Evolutionary conservation across 2,113 vertebrate species (phyloP).

Genomic region (Dascyllus trimaculatus): DNA sequence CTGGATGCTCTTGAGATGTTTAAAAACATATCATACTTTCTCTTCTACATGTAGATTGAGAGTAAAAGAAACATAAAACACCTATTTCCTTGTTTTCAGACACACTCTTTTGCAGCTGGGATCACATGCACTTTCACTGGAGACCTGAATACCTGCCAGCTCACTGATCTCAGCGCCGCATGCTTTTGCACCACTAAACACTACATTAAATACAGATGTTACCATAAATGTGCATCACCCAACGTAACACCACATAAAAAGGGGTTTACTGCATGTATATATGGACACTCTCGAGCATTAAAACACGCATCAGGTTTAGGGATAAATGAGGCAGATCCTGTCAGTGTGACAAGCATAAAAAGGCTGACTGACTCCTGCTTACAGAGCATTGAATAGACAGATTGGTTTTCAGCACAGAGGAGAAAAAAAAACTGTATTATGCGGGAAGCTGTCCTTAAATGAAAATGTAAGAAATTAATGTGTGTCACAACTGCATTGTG

Average conservation of each 20-base stretch:
- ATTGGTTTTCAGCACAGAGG: conserved; percentile 29
- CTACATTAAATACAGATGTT: conserved; percentile 23
- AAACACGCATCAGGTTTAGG: conserved; percentile 1
- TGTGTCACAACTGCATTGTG: conserved; percentile 72
- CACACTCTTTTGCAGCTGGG: conserved; percentile 35
- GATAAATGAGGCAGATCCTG: conserved; percentile 31
- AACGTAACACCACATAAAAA: neutral
- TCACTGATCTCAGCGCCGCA: conserved; percentile 42
- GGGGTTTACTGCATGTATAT: neutral
- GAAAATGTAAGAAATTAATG: conserved; percentile 62
- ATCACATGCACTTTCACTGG: conserved; percentile 28
- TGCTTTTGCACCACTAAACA: conserved; percentile 34
- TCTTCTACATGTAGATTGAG: conserved; percentile 41
- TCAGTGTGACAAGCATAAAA: conserved; percentile 44
- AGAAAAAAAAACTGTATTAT: conserved; percentile 33
- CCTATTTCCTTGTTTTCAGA: conserved; percentile 38
- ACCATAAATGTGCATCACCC: neutral
- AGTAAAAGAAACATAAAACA: conserved; percentile 18
- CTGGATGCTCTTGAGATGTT: conserved; percentile 26
- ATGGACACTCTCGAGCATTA: neutral
- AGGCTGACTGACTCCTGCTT: conserved; percentile 48
- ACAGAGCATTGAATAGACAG: conserved; percentile 34
- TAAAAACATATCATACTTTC: conserved; percentile 19
- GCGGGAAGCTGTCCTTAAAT: conserved; percentile 52
- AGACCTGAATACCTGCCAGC: conserved; percentile 63